These are phyloP conservation scores for Fregata magnificens DNA, from an alignment of 2,113 vertebrate genomes.

Conservation along the genomic window DNA sequence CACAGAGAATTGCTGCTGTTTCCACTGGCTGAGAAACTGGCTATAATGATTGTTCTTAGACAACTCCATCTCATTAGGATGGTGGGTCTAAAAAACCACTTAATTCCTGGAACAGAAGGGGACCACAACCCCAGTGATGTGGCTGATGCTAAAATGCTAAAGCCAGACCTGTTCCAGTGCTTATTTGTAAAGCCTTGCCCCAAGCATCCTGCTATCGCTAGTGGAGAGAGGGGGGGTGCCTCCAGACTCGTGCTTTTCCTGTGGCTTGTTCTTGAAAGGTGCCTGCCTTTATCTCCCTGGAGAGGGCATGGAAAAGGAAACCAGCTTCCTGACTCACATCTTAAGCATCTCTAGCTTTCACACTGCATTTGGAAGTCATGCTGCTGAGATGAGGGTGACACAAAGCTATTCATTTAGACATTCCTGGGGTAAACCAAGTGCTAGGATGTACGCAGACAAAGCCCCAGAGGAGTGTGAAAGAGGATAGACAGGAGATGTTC, in stretches of 20 bases:
- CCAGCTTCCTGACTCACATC: background rate
- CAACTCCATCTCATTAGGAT: background rate
- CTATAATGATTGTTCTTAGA: background rate
- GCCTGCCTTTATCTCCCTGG: background rate
- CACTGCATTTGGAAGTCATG: background rate
- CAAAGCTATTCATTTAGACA: background rate
- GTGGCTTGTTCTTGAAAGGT: background rate
- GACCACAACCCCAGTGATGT: background rate
- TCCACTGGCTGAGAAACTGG: background rate
- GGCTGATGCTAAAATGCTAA: background rate
- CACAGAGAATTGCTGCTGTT: background rate
- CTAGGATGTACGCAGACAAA: background rate
- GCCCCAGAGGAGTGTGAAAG: background rate
- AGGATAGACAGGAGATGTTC: background rate
- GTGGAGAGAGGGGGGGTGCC: accelerated
- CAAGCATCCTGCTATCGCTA: accelerated
- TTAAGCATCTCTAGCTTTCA: background rate
- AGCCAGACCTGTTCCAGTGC: background rate
- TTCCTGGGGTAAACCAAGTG: background rate
- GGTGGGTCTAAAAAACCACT: background rate
- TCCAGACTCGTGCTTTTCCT: background rate
- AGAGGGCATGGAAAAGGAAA: background rate
- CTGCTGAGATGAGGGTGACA: background rate
- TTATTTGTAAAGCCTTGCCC: background rate
- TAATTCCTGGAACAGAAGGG: background rate